Base-by-base conservation (phyloP, 2,888 invertebrate species). In the Psylliodes chrysocephalus region DNA sequence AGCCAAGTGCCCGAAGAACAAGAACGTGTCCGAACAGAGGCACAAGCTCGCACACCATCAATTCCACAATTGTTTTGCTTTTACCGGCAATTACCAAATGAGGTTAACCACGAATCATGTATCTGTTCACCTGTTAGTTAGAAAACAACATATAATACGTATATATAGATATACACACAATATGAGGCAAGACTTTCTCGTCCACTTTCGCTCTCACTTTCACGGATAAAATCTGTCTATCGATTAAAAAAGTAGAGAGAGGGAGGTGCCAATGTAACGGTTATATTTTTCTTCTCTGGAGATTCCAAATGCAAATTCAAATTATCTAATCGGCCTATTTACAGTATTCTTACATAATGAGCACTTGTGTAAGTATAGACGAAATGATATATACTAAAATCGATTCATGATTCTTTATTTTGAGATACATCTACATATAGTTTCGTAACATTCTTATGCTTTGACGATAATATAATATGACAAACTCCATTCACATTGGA, bases 121-220 rank as follows among this genome's bases (percentile, higher is more conserved):
- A n/a, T n/a, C n/a, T n/a, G 49, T 60, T 52, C 60, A 64, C 56
- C 60, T 60, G 64, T 60, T 64, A 60, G 64, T 60, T 64, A 60
- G 64, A 60, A 64, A 55, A 65, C 51, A 65, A 57, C 59, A 57
- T 49, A 38, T 60, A n/a, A 59, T 56, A 47, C 14, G 22, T 44
- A 33, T 57, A 63, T 59, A 54, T 54, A 64, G n/a, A n/a, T n/a
- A n/a, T n/a, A n/a, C n/a, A n/a, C n/a, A 64, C 53, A n/a, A n/a
- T n/a, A n/a, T n/a, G n/a, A n/a, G 35, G 33, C 57, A 44, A 60
- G 47, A 73, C 76, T 77, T 76, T 77, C 77, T 73, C 75, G 49
- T 51, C 15, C 66, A 74, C 76, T 76, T 77, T 77, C 76, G 72
- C 75, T 74, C 67, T 75, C 74, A 75, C 77, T 77, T 77, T 77